phyloP scores from a whole-genome alignment of 2,113 vertebrate genomes.

The Cnemophilus loriae region DNA sequence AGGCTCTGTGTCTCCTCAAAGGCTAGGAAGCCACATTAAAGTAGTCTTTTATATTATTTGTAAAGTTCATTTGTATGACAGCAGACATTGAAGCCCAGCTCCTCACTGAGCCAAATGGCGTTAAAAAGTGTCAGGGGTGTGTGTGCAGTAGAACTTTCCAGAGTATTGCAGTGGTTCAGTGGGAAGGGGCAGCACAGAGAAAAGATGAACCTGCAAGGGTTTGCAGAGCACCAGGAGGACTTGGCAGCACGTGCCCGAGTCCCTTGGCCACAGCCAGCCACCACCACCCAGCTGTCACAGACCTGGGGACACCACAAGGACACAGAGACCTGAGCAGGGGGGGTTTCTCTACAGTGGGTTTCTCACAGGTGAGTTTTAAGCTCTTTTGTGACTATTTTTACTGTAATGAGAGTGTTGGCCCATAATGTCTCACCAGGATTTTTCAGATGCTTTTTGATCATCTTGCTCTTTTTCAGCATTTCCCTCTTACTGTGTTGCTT shows the following conservation, averaged over 20 bases:
- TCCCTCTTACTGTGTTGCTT: conserved; percentile 58
- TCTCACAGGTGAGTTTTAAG: neutral
- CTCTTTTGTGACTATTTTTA: neutral
- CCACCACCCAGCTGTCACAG: neutral
- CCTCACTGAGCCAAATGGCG: neutral
- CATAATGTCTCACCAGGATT: neutral
- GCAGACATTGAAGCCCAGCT: neutral
- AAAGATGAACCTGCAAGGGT: neutral
- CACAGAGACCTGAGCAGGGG: neutral
- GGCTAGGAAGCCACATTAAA: conserved; percentile 32
- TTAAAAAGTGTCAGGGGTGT: neutral
- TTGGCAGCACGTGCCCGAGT: neutral
- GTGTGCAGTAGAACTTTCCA: neutral
- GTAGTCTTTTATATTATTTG: neutral
- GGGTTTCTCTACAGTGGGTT: neutral
- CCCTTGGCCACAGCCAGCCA: neutral
- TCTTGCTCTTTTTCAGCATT: conserved; percentile 44
- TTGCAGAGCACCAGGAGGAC: neutral
- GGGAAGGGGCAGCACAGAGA: neutral
- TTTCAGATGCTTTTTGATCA: conserved; percentile 42
- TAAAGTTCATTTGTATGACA: neutral
- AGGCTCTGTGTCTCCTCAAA: neutral
- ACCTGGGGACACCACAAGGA: neutral
- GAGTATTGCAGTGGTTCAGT: neutral
- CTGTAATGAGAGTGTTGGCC: neutral